Percentiles rank a stretch among this genome's conserved stretches.
These are phyloP conservation scores for Enteromius afrohamiltoni DNA, from an alignment of 2,797 vertebrate genomes.

Conservation along the genomic window DNA sequence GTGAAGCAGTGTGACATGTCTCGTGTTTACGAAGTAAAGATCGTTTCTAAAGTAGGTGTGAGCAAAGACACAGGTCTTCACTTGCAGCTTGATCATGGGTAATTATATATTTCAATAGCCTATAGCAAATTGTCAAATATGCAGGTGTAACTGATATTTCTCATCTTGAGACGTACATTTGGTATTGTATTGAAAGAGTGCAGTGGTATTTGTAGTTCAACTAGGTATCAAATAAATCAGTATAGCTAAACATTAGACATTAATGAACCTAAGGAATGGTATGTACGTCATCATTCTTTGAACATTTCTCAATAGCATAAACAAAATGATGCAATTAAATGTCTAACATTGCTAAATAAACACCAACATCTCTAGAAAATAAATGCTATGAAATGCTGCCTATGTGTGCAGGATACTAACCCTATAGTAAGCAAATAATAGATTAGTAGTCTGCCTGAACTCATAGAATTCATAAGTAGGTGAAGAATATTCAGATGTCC, in stretches of 20 bases:
- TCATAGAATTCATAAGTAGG: not conserved
- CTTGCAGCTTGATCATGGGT: constrained; percentile 25
- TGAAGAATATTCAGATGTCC: not conserved
- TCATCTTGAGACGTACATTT: not conserved
- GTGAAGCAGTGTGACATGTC: not conserved
- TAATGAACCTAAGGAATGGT: not conserved
- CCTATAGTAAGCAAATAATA: not conserved
- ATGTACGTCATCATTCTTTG: not conserved
- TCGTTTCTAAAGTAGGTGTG: constrained; percentile 16
- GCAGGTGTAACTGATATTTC: constrained; percentile 25
- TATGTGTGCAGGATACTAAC: not conserved
- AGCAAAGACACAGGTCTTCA: constrained; percentile 21
- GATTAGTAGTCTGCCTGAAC: not conserved
- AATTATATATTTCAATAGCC: constrained; percentile 47
- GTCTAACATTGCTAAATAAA: not conserved
- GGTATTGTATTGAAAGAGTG: constrained; percentile 1
- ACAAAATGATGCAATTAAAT: not conserved
- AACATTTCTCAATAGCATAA: not conserved
- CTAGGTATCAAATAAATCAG: not conserved
- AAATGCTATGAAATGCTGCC: not conserved
- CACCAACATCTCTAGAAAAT: not conserved
- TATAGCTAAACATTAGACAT: not conserved
- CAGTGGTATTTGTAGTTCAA: constrained; percentile 24
- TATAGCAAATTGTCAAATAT: constrained; percentile 41
- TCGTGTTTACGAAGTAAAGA: constrained; percentile 6